Evolutionary conservation across 2,888 invertebrate genomes (phyloP), one percentile per base, ranked within the genome.

Genomic region (Trachelus iudaicus): DNA sequence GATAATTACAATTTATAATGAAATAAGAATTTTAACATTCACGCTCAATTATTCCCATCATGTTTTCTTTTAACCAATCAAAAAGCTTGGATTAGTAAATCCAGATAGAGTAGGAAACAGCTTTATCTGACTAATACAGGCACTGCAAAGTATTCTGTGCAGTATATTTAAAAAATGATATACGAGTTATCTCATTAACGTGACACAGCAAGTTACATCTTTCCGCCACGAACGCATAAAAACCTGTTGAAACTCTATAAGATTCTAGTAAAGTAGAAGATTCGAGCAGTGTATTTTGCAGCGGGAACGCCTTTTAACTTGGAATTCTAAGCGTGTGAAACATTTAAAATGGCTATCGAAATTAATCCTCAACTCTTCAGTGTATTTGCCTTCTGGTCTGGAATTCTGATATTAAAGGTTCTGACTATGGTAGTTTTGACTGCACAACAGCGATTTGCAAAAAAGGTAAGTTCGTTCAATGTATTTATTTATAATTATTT

Each of bases 341-440:
- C 34, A 71, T 71, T 34, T 11, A 31, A 31, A 34, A 71, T 71
- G 71, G 1, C 15, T 34, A 34, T 23, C 15, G 33, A 9, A 31
- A 30, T 71, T 34, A 4, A 71, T 71, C 31, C 23, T 33, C 6
- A 71, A 71, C 23, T 71, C 31, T 71, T 71, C 33, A 12, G 3
- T 13, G 71, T 71, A 2, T 87, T 85, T 56, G 84, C 80, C 3
- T 86, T 82, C 80, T 87, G 86, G 86, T 76, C 80, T 6, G 79
- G 82, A 33, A 80, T 84, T 11, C 35, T 85, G 37, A 75, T 82
- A 6, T 69, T 84, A 4, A 87, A 87, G 80, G 76, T 85, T 23
- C 11, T 85, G 40, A 77, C 80, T 23, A 81, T 83, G 82, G 79
- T 79, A 11, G 76, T 81, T 13, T 73, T 87, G 37, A 85, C 81